Evolutionary conservation across 2,797 vertebrate species (phyloP).

Genomic region (Sebastes paucispinis): DNA sequence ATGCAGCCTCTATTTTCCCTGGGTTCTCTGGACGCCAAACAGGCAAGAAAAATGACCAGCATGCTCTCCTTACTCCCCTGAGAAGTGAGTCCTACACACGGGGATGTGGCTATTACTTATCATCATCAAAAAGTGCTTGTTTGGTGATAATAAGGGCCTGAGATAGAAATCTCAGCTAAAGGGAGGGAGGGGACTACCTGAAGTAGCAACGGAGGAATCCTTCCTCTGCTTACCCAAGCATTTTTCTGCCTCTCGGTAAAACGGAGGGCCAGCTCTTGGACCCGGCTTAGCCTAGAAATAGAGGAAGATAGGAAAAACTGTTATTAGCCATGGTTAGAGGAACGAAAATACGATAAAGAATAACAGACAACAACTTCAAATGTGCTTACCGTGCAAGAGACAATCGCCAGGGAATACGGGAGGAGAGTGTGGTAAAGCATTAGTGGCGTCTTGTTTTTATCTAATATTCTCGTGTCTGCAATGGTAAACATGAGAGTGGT

Average conservation of each 20-base stretch:
- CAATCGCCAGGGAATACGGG: constrained; percentile 35
- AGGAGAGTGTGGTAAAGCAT: constrained; percentile 33
- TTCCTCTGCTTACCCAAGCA: constrained; percentile 79
- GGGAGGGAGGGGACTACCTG: constrained; percentile 75
- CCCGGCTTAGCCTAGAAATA: constrained; percentile 75
- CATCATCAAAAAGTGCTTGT: constrained; percentile 83
- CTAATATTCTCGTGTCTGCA: constrained; percentile 32
- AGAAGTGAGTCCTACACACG: constrained; percentile 75
- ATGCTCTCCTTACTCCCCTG: constrained; percentile 69
- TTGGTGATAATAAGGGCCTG: constrained; percentile 81
- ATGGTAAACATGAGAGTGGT: constrained; percentile 42
- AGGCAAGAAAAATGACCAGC: constrained; percentile 78
- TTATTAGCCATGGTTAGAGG: constrained; percentile 72
- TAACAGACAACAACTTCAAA: constrained; percentile 74
- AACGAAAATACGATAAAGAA: constrained; percentile 71
- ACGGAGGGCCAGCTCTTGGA: constrained; percentile 71
- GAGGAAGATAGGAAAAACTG: constrained; percentile 72
- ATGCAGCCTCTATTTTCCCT: constrained; percentile 55
- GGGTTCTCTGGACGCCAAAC: constrained; percentile 69
- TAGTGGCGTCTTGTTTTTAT: constrained; percentile 48
- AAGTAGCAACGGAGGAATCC: constrained; percentile 76
- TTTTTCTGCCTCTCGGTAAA: constrained; percentile 69
- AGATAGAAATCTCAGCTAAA: constrained; percentile 79
- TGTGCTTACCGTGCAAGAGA: constrained; percentile 72
- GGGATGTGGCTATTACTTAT: constrained; percentile 83